Conservation (phyloP, 2,797 vertebrate species). For the Columba guinea region DNA sequence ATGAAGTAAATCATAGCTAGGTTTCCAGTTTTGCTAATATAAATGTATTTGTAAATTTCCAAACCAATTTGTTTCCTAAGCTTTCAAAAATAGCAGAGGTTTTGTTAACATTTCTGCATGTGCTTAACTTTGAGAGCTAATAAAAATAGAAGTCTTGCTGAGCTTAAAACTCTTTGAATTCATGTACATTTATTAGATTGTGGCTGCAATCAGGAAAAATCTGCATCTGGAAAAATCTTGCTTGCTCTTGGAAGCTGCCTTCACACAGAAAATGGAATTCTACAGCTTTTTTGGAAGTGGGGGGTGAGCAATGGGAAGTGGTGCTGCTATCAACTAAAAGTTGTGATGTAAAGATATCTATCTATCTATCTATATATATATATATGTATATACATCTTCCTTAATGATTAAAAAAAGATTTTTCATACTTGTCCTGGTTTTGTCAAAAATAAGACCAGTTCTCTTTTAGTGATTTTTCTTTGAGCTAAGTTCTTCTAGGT, state of each 20-base stretch:
- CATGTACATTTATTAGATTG: background rate
- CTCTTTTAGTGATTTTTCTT: no score
- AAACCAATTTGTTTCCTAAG: background rate
- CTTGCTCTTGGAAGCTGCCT: background rate
- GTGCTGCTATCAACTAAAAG: background rate
- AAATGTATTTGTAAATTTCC: background rate
- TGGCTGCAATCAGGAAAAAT: background rate
- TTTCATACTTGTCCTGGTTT: background rate
- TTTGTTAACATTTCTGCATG: background rate
- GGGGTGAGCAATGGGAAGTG: background rate
- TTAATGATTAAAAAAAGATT: background rate
- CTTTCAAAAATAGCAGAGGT: background rate
- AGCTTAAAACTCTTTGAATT: background rate
- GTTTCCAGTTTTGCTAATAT: background rate
- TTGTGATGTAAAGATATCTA: background rate
- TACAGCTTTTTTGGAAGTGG: rapidly evolving
- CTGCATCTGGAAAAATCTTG: background rate
- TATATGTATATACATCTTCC: background rate
- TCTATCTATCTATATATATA: no score
- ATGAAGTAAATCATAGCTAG: background rate
- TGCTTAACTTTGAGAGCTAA: background rate
- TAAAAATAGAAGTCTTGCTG: background rate
- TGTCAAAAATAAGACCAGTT: no score
- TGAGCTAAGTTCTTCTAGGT: no score
- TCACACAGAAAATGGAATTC: background rate